phyloP scores from a whole-genome alignment of 2,113 vertebrate genomes.

The Nematolebias whitei region DNA sequence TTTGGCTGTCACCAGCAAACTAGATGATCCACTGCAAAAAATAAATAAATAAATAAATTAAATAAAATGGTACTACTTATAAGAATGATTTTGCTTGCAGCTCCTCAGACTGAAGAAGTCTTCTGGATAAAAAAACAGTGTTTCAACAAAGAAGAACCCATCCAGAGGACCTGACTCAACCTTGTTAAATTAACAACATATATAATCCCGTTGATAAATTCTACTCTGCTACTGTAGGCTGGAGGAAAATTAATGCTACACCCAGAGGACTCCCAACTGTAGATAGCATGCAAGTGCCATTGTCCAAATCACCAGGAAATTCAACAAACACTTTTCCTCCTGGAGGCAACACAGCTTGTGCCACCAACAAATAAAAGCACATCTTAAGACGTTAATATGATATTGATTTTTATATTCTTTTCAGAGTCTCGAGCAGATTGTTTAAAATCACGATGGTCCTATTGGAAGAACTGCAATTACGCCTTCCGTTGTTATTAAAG shows the following conservation, averaged over 20 bases:
- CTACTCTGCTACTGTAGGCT: neutral
- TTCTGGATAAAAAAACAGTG: too few species aligned
- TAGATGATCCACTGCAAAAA: too few species aligned
- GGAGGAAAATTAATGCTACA: neutral
- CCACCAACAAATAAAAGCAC: slow-evolving; percentile 17
- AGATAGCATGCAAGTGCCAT: neutral
- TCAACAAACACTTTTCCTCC: slow-evolving; percentile 11
- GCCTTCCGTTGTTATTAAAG: slow-evolving; percentile 2
- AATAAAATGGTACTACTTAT: too few species aligned
- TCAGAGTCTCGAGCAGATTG: slow-evolving; percentile 14
- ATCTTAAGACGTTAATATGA: slow-evolving; percentile 2
- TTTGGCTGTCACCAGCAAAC: too few species aligned
- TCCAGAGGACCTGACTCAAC: too few species aligned
- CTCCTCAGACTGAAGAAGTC: too few species aligned
- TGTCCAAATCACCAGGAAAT: neutral
- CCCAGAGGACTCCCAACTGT: neutral
- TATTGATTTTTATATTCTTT: slow-evolving; percentile 41
- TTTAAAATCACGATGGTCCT: slow-evolving; percentile 27
- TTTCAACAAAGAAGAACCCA: too few species aligned
- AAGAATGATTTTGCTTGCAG: too few species aligned
- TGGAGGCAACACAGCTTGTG: slow-evolving; percentile 10
- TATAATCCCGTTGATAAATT: neutral
- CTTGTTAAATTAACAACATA: too few species aligned
- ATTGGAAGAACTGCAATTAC: slow-evolving; percentile 21
- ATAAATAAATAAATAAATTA: too few species aligned